Percentiles rank a stretch among this genome's conserved stretches.
Evolutionary conservation across 2,113 vertebrate genomes (phyloP).

Genomic region (Caranx melampygus): DNA sequence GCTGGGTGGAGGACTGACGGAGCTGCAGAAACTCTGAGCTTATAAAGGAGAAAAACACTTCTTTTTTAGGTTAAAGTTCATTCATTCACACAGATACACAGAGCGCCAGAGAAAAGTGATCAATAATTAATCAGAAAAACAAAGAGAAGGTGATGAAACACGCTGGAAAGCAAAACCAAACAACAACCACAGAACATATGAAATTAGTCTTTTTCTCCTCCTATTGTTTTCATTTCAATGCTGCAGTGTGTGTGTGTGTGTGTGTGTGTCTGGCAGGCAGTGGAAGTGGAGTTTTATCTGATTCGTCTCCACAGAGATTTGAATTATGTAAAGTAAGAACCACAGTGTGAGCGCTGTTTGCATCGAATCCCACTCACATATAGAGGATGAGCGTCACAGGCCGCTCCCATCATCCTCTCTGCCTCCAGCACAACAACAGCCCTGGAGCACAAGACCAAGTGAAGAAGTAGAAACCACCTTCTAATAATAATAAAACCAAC

Average conservation of each 20-base stretch:
- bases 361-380: too few relatives aligned
- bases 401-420: too few relatives aligned
- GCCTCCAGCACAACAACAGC: too few relatives aligned
- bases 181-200: background rate
- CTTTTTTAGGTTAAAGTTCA: background rate
- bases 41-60: too few relatives aligned
- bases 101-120: background rate
- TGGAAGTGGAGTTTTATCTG: background rate
- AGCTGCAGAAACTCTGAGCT: too few relatives aligned
- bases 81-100: too few relatives aligned
- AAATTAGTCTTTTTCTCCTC: background rate
- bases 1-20: conserved; percentile 32
- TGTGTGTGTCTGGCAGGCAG: background rate
- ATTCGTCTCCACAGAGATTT: background rate
- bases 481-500: too few relatives aligned
- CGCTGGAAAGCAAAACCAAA: background rate
- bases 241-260: background rate
- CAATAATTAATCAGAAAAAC: background rate
- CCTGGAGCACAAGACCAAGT: too few relatives aligned
- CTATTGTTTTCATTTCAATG: too few relatives aligned
- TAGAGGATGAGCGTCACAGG: too few relatives aligned
- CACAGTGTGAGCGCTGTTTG: too few relatives aligned
- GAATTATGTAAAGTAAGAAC: background rate
- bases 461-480: too few relatives aligned
- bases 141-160: background rate